phyloP scores from a whole-genome alignment of 1,140 invertebrate genomes.

The Mactra quadrangularis region DNA sequence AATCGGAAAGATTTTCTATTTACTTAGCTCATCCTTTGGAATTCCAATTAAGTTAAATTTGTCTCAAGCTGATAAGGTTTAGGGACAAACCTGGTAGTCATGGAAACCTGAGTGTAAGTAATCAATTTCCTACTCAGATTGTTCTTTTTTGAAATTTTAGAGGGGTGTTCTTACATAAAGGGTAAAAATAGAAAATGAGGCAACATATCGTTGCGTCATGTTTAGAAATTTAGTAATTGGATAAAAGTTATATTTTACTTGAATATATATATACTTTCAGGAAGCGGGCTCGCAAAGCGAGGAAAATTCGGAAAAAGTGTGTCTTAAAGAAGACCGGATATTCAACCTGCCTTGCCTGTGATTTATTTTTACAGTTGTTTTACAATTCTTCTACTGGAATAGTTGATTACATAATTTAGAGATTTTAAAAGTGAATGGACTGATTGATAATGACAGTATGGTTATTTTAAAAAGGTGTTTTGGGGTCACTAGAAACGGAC shows the following conservation, averaged over 20 bases:
- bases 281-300: background rate
- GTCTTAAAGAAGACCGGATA: background rate
- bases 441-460: conserved; percentile 54
- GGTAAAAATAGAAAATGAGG: too few relatives aligned
- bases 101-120: background rate
- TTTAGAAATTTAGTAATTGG: background rate
- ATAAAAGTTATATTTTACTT: background rate
- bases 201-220: too few relatives aligned
- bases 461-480: conserved; percentile 58
- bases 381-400: background rate
- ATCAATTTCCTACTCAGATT: conserved; percentile 10
- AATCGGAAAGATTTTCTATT: background rate
- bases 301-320: background rate
- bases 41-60: background rate
- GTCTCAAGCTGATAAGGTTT: background rate
- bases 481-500: conserved; percentile 36
- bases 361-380: background rate
- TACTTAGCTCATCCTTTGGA: background rate
- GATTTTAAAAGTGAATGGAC: conserved; percentile 46
- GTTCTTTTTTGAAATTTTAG: too few relatives aligned
- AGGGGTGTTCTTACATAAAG: too few relatives aligned
- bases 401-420: conserved; percentile 32
- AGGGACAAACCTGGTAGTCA: background rate
- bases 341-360: background rate
- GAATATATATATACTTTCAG: conserved; percentile 4